Conservation (phyloP, 2,888 invertebrate genomes). For the Heliconius aoede region DNA sequence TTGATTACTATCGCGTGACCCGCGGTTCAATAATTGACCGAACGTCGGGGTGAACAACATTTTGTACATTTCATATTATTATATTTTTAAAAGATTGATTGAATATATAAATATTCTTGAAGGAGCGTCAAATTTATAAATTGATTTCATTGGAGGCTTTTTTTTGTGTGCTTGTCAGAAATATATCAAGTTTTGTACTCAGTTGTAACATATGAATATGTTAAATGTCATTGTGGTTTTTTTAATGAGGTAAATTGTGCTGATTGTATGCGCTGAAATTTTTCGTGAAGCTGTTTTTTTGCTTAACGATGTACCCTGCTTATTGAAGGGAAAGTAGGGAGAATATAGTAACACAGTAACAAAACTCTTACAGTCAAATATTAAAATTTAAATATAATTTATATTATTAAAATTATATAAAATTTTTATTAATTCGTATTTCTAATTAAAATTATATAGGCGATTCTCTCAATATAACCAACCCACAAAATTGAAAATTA, state of each 20-base stretch:
- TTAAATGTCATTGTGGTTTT: no score
- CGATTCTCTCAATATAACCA: background rate
- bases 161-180: conserved; percentile 14
- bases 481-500: background rate
- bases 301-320: no score
- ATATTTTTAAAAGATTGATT: conserved; percentile 21
- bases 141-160: background rate
- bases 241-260: no score
- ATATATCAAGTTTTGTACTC: background rate
- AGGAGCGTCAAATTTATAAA: conserved; percentile 4
- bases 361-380: no score
- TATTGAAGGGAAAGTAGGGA: no score
- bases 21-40: conserved; percentile 60
- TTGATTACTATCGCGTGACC: conserved; percentile 63
- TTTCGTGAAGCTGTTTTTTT: no score
- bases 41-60: conserved; percentile 51
- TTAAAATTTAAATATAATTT: no score
- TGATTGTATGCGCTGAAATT: no score
- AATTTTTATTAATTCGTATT: no score
- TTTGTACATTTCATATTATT: conserved; percentile 27
- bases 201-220: background rate
- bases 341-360: no score
- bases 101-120: conserved; percentile 17
- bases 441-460: background rate
- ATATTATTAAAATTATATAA: no score